Evolutionary conservation across 1,140 invertebrate species (phyloP).

Genomic region (Ceratina australensis): DNA sequence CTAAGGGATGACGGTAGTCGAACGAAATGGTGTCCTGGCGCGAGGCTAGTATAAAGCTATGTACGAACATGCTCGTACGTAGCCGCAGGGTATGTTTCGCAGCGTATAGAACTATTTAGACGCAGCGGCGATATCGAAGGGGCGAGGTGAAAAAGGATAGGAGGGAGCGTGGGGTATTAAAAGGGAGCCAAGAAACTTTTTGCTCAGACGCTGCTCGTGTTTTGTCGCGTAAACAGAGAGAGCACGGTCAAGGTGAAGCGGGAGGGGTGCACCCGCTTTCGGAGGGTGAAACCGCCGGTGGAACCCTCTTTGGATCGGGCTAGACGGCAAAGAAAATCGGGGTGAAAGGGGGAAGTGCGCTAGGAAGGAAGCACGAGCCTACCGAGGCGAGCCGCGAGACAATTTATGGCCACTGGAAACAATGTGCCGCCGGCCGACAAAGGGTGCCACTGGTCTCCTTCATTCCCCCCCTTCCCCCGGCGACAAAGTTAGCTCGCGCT

Average conservation of each 20-base stretch:
- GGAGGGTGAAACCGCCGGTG: conserved; percentile 14
- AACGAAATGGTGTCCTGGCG: conserved; percentile 46
- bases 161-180: neutral
- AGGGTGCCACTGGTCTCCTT: conserved; percentile 49
- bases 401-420: conserved; percentile 70
- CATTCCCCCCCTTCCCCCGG: no score
- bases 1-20: conserved; percentile 53
- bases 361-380: conserved; percentile 62
- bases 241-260: conserved; percentile 36
- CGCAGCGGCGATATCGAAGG: neutral
- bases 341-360: conserved; percentile 14
- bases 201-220: neutral
- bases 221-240: conserved; percentile 41
- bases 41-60: neutral
- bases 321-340: conserved; percentile 51
- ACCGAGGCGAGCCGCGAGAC: conserved; percentile 64
- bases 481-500: conserved; percentile 60
- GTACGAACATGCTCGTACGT: neutral
- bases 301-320: conserved; percentile 33
- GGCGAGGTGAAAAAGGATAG: neutral
- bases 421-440: conserved; percentile 66
- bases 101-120: conserved; percentile 13
- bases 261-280: conserved; percentile 19
- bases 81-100: neutral
- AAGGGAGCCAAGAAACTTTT: neutral